Evolutionary conservation across 2,888 invertebrate species (phyloP).

Genomic region (Leptopilina myrica): DNA sequence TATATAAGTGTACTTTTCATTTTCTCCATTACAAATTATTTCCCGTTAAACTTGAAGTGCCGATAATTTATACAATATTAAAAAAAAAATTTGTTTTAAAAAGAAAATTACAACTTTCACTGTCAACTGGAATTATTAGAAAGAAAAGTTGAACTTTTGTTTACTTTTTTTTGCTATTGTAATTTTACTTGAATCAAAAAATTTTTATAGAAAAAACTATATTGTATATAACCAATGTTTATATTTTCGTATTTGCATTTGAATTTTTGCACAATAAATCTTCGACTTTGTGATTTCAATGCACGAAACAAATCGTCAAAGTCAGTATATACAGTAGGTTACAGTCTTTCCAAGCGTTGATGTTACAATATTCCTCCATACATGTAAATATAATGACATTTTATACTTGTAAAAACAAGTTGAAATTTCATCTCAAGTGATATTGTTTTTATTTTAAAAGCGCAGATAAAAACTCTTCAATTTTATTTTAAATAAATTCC

Average conservation of each 20-base stretch:
- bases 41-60: too few relatives aligned
- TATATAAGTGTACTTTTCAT: not conserved
- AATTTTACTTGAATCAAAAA: too few relatives aligned
- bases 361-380: conserved; percentile 62
- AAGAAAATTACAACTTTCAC: not conserved
- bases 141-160: too few relatives aligned
- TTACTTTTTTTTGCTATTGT: too few relatives aligned
- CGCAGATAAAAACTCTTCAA: too few relatives aligned
- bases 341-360: conserved; percentile 67
- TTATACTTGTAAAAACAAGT: not conserved
- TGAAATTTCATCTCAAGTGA: not conserved
- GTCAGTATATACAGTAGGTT: conserved; percentile 62
- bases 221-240: too few relatives aligned
- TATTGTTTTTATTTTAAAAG: too few relatives aligned
- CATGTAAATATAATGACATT: not conserved
- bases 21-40: not conserved
- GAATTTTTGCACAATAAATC: not conserved
- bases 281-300: conserved; percentile 66
- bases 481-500: not conserved
- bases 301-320: conserved; percentile 62
- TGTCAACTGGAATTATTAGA: not conserved
- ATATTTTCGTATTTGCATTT: not conserved
- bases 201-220: too few relatives aligned
- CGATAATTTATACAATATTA: too few relatives aligned
- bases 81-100: too few relatives aligned